Percentiles rank a stretch among this genome's conserved stretches.
Conservation (phyloP, 2,113 vertebrate species). For the Myrmecophaga tridactyla region DNA sequence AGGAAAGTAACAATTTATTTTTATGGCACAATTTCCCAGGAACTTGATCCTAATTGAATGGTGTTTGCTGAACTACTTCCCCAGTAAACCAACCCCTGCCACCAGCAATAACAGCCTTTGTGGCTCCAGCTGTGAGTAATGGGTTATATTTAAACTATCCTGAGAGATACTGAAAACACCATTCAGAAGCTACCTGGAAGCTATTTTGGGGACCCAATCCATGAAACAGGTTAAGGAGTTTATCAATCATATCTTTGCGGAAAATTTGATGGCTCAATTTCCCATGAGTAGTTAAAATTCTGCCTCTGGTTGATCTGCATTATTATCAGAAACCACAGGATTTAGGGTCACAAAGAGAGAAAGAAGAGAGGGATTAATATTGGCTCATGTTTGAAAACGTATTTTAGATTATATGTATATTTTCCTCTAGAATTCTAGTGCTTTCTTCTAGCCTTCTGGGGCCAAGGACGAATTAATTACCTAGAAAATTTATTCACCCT, state of each 20-base stretch:
- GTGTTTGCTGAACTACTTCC: conserved; percentile 24
- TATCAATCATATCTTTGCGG: not conserved
- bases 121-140: not conserved
- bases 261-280: not conserved
- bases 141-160: not conserved
- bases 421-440: not conserved
- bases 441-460: not conserved
- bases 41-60: conserved; percentile 37
- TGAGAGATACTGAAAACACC: not conserved
- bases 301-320: not conserved
- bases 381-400: not conserved
- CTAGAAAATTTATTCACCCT: not conserved
- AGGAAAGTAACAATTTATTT: conserved; percentile 42
- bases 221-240: not conserved
- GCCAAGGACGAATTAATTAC: not conserved
- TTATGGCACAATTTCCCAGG: conserved; percentile 44
- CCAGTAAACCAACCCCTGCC: not conserved
- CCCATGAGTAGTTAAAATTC: not conserved
- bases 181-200: not conserved
- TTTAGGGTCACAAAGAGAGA: not conserved
- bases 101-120: not conserved
- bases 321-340: not conserved
- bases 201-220: too few relatives aligned
- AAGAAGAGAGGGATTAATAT: not conserved
- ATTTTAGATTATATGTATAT: not conserved